Conservation (phyloP, 2,113 vertebrate species). For the Lamprotornis superbus region DNA sequence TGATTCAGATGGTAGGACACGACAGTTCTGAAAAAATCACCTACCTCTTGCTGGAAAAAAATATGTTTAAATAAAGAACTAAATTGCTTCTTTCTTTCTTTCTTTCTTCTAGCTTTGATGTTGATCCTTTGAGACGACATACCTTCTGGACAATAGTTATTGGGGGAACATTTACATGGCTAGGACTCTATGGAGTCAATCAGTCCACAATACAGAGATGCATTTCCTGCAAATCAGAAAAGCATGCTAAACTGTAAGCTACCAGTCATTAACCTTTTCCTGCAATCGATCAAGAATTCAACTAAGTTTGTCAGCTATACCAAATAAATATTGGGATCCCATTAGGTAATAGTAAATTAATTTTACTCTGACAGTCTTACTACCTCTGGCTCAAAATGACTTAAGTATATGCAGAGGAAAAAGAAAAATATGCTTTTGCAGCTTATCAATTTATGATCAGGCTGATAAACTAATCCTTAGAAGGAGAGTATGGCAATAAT, state of each 20-base stretch:
- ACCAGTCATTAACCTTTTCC: not conserved
- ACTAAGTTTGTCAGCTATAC: not conserved
- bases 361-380: not conserved
- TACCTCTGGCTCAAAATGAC: not conserved
- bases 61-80: rapidly evolving
- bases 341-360: not conserved
- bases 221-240: slow-evolving; percentile 85
- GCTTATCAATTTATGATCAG: not conserved
- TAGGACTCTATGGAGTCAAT: slow-evolving; percentile 86
- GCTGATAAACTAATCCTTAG: not conserved
- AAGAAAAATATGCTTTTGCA: not conserved
- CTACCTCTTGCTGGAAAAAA: not conserved
- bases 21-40: not conserved
- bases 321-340: not conserved
- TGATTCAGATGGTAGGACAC: not conserved
- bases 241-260: slow-evolving; percentile 82
- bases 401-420: not conserved
- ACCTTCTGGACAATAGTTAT: slow-evolving; percentile 86
- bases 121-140: slow-evolving; percentile 81
- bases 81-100: not conserved
- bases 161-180: slow-evolving; percentile 87
- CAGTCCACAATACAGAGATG: slow-evolving; percentile 86
- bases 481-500: not conserved
- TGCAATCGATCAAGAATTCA: not conserved
- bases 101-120: slow-evolving; percentile 69